Evolutionary conservation across 2,113 vertebrate genomes (phyloP).

Genomic region (Phasianus colchicus): DNA sequence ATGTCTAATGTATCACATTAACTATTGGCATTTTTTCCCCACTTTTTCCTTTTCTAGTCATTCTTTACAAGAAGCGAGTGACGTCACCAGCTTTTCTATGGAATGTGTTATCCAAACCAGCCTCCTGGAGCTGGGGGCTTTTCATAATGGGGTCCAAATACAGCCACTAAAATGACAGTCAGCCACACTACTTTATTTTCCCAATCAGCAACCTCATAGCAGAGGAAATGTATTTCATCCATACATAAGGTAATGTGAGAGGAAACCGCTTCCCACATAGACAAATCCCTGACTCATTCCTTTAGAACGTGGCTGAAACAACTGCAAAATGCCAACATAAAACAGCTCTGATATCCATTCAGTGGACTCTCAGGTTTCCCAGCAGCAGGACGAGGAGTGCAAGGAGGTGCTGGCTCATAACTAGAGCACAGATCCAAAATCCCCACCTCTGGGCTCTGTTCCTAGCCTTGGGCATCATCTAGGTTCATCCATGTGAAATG

Average conservation of each 20-base stretch:
- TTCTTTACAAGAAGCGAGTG: not conserved
- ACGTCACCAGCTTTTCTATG: not conserved
- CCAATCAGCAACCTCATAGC: constrained; percentile 37
- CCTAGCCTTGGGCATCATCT: not conserved
- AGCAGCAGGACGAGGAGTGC: constrained; percentile 26
- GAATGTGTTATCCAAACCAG: not conserved
- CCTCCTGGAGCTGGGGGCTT: not conserved
- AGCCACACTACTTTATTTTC: constrained; percentile 28
- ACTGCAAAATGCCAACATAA: constrained; percentile 44
- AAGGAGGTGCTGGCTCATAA: not conserved
- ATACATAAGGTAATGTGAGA: constrained; percentile 48
- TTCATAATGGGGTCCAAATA: constrained; percentile 19
- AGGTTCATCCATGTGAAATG: not conserved
- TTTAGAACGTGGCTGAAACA: constrained; percentile 49
- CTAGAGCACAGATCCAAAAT: not conserved
- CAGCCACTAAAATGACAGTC: constrained; percentile 10
- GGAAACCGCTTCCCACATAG: constrained; percentile 66
- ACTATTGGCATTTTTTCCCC: not conserved
- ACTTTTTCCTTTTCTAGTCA: not conserved
- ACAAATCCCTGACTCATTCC: constrained; percentile 63
- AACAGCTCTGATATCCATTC: constrained; percentile 14
- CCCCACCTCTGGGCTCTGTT: constrained; percentile 5
- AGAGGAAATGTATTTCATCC: constrained; percentile 50
- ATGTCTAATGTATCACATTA: not conserved
- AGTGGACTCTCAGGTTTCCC: constrained; percentile 20